phyloP scores from a whole-genome alignment of 2,113 vertebrate genomes.

The Caranx melampygus region DNA sequence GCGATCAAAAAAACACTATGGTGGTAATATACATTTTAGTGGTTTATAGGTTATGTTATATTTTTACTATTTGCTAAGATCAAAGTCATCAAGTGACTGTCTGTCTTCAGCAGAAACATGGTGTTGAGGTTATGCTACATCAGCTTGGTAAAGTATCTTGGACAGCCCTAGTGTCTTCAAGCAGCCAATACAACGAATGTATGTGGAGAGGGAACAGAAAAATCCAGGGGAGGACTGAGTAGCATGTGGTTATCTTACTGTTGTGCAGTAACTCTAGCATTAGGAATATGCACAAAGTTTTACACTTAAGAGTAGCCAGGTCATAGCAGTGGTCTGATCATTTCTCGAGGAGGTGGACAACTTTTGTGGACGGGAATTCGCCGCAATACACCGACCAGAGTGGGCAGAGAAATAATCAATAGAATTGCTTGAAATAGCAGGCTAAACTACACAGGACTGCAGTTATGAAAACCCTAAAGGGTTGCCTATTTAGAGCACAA shows the following conservation, averaged over 20 bases:
- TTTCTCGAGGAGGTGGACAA: constrained; percentile 54
- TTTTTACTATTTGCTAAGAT: background rate
- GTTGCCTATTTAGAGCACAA: constrained; percentile 54
- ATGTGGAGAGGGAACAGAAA: background rate
- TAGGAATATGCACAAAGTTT: constrained; percentile 1
- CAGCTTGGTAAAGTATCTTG: constrained; percentile 29
- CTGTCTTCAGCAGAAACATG: background rate
- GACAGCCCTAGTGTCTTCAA: constrained; percentile 40
- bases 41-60: too few species aligned
- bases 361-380: constrained; percentile 31
- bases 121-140: background rate
- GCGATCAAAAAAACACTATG: background rate
- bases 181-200: constrained; percentile 31
- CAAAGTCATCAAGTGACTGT: background rate
- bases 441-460: constrained; percentile 21
- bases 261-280: background rate
- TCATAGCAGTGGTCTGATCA: constrained; percentile 35
- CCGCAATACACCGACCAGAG: constrained; percentile 27
- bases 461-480: constrained; percentile 48
- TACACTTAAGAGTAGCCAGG: constrained; percentile 36
- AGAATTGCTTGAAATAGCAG: constrained; percentile 51
- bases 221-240: background rate
- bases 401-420: constrained; percentile 66
- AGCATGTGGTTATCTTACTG: constrained; percentile 3
- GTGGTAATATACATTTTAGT: background rate